phyloP scores from a whole-genome alignment of 2,113 vertebrate species.

The Isurus oxyrinchus region DNA sequence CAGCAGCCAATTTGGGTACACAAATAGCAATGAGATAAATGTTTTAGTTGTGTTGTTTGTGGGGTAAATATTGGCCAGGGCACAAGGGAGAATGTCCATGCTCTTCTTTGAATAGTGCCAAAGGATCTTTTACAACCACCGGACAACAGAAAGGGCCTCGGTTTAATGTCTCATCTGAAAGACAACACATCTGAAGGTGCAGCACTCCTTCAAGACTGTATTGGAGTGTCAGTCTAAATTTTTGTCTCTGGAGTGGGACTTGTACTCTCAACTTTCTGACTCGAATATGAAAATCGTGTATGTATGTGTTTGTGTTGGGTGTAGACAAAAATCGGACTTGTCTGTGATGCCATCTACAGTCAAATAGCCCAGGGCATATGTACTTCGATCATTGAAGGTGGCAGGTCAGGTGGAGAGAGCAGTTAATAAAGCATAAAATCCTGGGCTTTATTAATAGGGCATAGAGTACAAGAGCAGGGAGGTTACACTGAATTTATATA shows the following conservation, averaged over 20 bases:
- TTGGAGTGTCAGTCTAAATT: not conserved
- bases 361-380: not conserved
- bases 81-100: not conserved
- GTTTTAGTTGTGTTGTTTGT: not conserved
- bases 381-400: too few relatives aligned
- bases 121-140: not conserved
- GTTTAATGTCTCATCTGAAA: not conserved
- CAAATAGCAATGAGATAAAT: not conserved
- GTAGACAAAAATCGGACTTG: not conserved
- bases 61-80: not conserved
- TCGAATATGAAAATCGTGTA: not conserved
- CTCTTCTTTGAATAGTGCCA: not conserved
- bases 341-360: conserved; percentile 7
- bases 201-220: not conserved
- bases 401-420: too few relatives aligned
- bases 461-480: too few relatives aligned
- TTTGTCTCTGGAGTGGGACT: not conserved
- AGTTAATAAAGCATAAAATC: too few relatives aligned
- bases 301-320: not conserved
- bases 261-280: not conserved
- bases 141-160: not conserved
- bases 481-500: too few relatives aligned
- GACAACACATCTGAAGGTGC: not conserved
- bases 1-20: not conserved
- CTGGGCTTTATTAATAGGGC: too few relatives aligned